These are phyloP conservation scores for Polietes domitor DNA, from an alignment of 2,888 invertebrate genomes.

Conservation along the genomic window DNA sequence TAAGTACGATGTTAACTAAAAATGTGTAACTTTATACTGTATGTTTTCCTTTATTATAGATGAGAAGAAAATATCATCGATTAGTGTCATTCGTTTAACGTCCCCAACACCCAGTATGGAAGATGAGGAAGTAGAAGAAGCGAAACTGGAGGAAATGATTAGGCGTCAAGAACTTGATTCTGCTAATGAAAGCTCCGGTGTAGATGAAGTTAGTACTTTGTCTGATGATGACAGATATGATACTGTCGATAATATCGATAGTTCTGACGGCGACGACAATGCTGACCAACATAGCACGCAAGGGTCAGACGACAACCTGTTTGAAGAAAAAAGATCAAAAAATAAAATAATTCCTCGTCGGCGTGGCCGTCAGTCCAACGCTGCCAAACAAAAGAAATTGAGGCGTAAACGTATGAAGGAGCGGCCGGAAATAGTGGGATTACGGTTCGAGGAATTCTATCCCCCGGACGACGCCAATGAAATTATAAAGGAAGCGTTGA, in stretches of 20 bases:
- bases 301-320: constrained; percentile 66
- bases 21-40: not conserved
- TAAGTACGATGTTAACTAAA: constrained; percentile 80
- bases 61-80: constrained; percentile 83
- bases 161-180: constrained; percentile 55
- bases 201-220: constrained; percentile 46
- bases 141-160: constrained; percentile 69
- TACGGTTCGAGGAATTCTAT: constrained; percentile 86
- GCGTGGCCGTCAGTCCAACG: constrained; percentile 49
- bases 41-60: constrained; percentile 71
- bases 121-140: constrained; percentile 76
- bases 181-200: constrained; percentile 52
- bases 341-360: constrained; percentile 61
- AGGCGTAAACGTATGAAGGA: constrained; percentile 64
- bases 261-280: constrained; percentile 70
- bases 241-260: constrained; percentile 69
- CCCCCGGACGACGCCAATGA: constrained; percentile 81
- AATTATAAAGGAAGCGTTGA: constrained; percentile 81
- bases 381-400: constrained; percentile 52
- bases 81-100: constrained; percentile 84
- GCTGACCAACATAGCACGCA: constrained; percentile 70
- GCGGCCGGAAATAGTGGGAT: constrained; percentile 83
- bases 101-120: constrained; percentile 81
- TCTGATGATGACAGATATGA: constrained; percentile 68
- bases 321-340: constrained; percentile 57